phyloP scores from a whole-genome alignment of 2,113 vertebrate genomes.

The Strix uralensis region DNA sequence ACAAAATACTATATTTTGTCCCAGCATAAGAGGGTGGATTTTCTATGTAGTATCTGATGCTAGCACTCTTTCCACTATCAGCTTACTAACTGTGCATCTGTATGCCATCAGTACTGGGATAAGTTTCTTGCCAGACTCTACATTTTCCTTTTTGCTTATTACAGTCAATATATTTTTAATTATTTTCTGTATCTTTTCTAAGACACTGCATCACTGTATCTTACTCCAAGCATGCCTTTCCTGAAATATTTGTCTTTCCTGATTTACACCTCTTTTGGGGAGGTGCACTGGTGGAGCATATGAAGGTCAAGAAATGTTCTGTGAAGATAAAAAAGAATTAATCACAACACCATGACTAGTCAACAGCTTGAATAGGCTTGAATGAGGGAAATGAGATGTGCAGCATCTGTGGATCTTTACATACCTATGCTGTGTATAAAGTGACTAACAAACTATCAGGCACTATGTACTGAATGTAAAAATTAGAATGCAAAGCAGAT shows the following conservation, averaged over 20 bases:
- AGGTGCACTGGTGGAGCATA: neutral
- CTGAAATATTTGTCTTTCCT: neutral
- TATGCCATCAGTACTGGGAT: neutral
- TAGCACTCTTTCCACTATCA: neutral
- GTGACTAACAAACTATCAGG: neutral
- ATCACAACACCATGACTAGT: neutral
- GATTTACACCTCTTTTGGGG: neutral
- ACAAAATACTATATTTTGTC: neutral
- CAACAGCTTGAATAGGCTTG: neutral
- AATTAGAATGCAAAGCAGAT: conserved; percentile 58
- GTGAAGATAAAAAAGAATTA: neutral
- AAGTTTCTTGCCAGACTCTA: neutral
- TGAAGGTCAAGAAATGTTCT: neutral
- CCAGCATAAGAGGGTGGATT: neutral
- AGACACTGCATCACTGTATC: neutral
- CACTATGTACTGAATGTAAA: conserved; percentile 8
- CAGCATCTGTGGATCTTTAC: neutral
- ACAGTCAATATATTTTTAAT: neutral
- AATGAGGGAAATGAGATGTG: neutral
- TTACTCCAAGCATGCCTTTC: neutral
- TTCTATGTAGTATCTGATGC: neutral
- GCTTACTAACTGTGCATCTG: neutral
- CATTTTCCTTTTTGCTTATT: neutral
- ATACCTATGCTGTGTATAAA: neutral
- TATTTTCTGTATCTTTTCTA: neutral